A percentile compares a stretch with the other conserved stretches of the same genome.
These are phyloP conservation scores for Standfussiana lucernea DNA, from an alignment of 2,888 invertebrate genomes.

Conservation along the genomic window DNA sequence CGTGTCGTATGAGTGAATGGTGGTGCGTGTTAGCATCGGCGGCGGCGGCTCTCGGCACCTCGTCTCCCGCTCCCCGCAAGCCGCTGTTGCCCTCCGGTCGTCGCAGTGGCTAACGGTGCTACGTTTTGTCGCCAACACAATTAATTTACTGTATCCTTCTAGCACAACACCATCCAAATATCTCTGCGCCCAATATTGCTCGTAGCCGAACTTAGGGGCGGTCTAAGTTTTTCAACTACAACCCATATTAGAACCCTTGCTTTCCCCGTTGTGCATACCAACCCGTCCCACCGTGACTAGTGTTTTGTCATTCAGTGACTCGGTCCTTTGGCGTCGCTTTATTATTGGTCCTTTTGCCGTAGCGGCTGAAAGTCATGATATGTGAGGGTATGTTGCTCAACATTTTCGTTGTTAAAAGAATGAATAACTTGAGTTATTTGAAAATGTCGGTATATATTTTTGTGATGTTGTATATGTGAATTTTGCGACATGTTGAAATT, in stretches of 20 bases:
- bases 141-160: neutral
- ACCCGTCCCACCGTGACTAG: constrained; percentile 34
- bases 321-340: constrained; percentile 28
- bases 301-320: constrained; percentile 46
- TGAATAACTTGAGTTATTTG: neutral
- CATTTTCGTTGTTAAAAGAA: constrained; percentile 1
- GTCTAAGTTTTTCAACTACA: constrained; percentile 51
- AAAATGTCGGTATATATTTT: neutral
- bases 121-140: too few relatives aligned
- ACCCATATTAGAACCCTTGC: constrained; percentile 45
- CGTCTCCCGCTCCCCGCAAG: too few relatives aligned
- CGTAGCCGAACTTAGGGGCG: constrained; percentile 37
- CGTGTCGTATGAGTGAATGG: too few relatives aligned
- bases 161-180: constrained; percentile 35
- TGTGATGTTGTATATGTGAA: neutral
- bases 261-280: constrained; percentile 47
- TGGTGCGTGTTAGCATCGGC: too few relatives aligned
- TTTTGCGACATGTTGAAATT: neutral
- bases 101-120: too few relatives aligned
- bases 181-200: constrained; percentile 52
- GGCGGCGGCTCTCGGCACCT: too few relatives aligned
- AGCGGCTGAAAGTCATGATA: neutral
- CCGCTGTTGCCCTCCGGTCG: too few relatives aligned
- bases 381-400: neutral
- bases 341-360: constrained; percentile 10